Base-by-base conservation (phyloP, 2,113 vertebrate species). In the Atherinomorus stipes region DNA sequence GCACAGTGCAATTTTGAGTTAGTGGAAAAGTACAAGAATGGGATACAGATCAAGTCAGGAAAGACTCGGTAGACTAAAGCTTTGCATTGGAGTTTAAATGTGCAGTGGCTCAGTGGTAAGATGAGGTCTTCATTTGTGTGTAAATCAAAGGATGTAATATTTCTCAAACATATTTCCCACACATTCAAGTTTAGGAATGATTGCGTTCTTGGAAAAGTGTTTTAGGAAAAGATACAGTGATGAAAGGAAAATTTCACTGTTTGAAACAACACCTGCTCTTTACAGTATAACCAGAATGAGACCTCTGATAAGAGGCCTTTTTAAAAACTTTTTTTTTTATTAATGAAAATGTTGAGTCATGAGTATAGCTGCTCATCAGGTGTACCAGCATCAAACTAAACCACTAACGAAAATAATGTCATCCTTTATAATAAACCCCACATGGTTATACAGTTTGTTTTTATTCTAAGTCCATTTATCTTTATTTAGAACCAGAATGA, bases 21-120 rank as follows among this genome's bases (percentile, higher is more conserved):
- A 87, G 73, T 90, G 91, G 90, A 92, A 94, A 93, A 93, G 79
- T 92, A 93, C 89, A 76, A 81, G 52, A 49, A 67, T 26, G 58
- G 34, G 61, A 59, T 34, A 62, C 23, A 47, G 59, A 76, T 19
- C 28, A 19, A 59, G 25, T 1, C 50, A 86, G 58, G 70, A 82
- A 73, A 58, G 15, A 4, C 67, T 45, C 31, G 64, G 40, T 26
- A 63, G 21, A 8, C 31, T 71, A 7, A 22, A 62, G 53, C 73
- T 74, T 34, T 50, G 58, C 45, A 13, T 28, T 11, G 18, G n/a
- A 51, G 49, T 26, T 28, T 0, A 0, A 31, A 25, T 66, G 18
- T 6, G 15, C 1, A 65, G 62, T 76, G 51, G 45, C 15, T 57
- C 13, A 38, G 18, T 21, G 6, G 28, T 3, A 28, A 28, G 31